Evolutionary conservation across 2,113 vertebrate genomes (phyloP).

Genomic region (Ptyas mucosa): DNA sequence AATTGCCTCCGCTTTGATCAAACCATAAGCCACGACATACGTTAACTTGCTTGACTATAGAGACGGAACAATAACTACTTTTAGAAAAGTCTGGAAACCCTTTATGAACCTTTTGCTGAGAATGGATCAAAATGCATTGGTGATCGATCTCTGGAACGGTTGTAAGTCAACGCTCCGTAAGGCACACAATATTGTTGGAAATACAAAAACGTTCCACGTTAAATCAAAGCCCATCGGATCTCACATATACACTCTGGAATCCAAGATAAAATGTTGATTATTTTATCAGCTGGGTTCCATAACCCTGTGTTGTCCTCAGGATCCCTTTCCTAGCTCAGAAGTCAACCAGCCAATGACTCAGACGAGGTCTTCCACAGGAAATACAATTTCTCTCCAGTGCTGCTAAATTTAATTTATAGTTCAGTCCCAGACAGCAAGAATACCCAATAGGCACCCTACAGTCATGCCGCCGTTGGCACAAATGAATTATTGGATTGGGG

Average conservation of each 20-base stretch:
- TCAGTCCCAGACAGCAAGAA: neutral
- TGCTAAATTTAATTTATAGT: neutral
- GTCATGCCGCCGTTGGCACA: neutral
- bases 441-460: neutral
- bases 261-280: neutral
- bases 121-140: neutral
- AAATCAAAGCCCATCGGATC: neutral
- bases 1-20: neutral
- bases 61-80: neutral
- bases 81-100: neutral
- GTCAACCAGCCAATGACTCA: slow-evolving; percentile 1
- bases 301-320: neutral
- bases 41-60: neutral
- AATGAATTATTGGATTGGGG: neutral
- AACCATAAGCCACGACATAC: neutral
- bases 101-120: neutral
- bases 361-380: neutral
- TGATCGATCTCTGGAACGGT: neutral
- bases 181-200: neutral
- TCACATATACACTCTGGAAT: neutral
- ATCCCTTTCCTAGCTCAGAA: neutral
- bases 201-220: neutral
- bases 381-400: too few species aligned
- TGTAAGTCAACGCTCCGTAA: too few species aligned
- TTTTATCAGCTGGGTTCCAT: neutral